phyloP scores from a whole-genome alignment of 2,113 vertebrate genomes.

The Nematolebias whitei region DNA sequence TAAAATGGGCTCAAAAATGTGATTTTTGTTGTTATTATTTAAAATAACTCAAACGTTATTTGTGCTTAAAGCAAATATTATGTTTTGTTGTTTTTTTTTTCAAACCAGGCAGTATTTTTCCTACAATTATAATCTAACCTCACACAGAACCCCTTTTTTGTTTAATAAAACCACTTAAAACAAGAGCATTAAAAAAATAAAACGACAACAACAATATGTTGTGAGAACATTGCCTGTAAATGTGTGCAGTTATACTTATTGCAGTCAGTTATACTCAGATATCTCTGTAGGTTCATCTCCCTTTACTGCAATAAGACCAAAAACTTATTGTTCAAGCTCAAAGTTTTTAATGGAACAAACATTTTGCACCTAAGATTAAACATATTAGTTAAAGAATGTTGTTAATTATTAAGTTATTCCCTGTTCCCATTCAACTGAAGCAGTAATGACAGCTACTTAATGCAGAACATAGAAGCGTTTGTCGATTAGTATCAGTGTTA shows the following conservation, averaged over 20 bases:
- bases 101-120: neutral
- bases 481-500: conserved; percentile 50
- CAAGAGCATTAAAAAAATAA: neutral
- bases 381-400: neutral
- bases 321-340: neutral
- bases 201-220: too few species aligned
- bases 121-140: neutral
- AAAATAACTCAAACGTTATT: too few species aligned
- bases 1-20: too few species aligned
- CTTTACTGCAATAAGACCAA: too few species aligned
- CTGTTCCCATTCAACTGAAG: conserved; percentile 1
- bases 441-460: conserved; percentile 30
- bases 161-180: neutral
- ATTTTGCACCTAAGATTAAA: too few species aligned
- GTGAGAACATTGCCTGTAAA: too few species aligned
- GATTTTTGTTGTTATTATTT: neutral
- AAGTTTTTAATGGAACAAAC: neutral
- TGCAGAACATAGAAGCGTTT: conserved; percentile 22
- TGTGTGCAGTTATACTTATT: too few species aligned
- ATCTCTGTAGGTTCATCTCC: too few species aligned
- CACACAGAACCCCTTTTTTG: too few species aligned
- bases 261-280: too few species aligned
- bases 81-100: too few species aligned
- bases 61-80: too few species aligned
- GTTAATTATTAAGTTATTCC: neutral